Percentiles rank a stretch among this genome's conserved stretches.
These are phyloP conservation scores for Hybognathus amarus DNA, from an alignment of 2,797 vertebrate species.

Conservation along the genomic window DNA sequence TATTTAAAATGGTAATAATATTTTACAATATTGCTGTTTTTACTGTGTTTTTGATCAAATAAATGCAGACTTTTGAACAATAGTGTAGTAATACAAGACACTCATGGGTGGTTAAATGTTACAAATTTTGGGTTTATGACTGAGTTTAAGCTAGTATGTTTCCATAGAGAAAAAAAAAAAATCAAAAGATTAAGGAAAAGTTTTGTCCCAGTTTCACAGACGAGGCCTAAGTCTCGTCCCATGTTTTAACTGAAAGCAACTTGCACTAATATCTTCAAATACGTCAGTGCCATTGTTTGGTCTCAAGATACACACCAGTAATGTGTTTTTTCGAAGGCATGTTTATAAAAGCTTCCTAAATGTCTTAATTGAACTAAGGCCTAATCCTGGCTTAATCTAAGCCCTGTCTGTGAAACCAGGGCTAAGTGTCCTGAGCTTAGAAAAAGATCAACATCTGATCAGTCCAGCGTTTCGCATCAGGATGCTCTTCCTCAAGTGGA, in stretches of 20 bases:
- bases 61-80: neutral
- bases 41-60: neutral
- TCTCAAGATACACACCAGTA: too few relatives aligned
- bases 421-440: neutral
- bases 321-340: too few relatives aligned
- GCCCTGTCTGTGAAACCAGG: too few relatives aligned
- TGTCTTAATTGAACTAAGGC: too few relatives aligned
- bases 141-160: constrained; percentile 7
- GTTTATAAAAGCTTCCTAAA: too few relatives aligned
- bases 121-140: neutral
- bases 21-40: neutral
- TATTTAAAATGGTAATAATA: neutral
- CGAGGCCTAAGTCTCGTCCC: neutral
- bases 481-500: constrained; percentile 31
- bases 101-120: neutral
- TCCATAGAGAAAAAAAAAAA: neutral
- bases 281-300: too few relatives aligned
- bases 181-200: neutral
- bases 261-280: too few relatives aligned
- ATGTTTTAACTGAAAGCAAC: too few relatives aligned
- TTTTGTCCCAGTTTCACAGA: neutral
- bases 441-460: neutral
- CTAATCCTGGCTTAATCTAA: too few relatives aligned
- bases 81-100: neutral
- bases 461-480: neutral